A percentile compares a stretch with the other conserved stretches of the same genome.
Conservation (phyloP, 2,888 invertebrate species). For the Drosophila mettleri region DNA sequence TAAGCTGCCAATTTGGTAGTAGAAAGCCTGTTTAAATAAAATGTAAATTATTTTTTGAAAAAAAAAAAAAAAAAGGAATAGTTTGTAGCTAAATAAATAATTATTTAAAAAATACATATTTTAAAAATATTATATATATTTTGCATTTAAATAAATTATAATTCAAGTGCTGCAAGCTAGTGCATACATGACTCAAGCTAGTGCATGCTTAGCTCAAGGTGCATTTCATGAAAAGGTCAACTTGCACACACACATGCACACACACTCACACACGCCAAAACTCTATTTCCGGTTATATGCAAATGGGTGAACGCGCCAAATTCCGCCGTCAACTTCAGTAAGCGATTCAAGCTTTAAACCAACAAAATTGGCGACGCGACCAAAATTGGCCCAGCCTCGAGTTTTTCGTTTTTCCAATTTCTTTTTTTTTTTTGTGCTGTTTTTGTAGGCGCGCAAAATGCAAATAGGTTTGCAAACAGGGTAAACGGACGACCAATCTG, state of each 20-base stretch:
- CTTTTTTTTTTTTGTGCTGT: slow-evolving; percentile 12
- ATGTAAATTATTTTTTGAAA: too few species aligned
- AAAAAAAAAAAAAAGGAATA: too few species aligned
- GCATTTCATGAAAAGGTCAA: slow-evolving; percentile 43
- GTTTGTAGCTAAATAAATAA: too few species aligned
- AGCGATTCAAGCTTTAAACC: slow-evolving; percentile 50
- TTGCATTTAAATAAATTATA: not conserved
- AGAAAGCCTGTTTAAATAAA: too few species aligned
- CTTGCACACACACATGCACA: slow-evolving; percentile 18
- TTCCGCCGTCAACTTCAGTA: slow-evolving; percentile 27
- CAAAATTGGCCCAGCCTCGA: slow-evolving; percentile 64
- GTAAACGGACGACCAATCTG: slow-evolving; percentile 24
- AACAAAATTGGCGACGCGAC: slow-evolving; percentile 44
- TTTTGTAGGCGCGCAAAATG: slow-evolving; percentile 60
- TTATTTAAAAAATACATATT: not conserved
- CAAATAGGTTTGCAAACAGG: slow-evolving; percentile 54
- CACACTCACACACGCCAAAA: not conserved
- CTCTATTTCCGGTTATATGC: slow-evolving; percentile 49
- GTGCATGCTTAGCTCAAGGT: slow-evolving; percentile 16
- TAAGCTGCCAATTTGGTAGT: too few species aligned
- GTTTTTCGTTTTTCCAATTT: slow-evolving; percentile 10
- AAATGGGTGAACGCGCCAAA: slow-evolving; percentile 54
- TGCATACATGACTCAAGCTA: not conserved
- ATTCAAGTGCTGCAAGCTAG: not conserved
- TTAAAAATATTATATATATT: not conserved